Conservation (phyloP, 1,140 invertebrate species). For the Scylla paramamosain region DNA sequence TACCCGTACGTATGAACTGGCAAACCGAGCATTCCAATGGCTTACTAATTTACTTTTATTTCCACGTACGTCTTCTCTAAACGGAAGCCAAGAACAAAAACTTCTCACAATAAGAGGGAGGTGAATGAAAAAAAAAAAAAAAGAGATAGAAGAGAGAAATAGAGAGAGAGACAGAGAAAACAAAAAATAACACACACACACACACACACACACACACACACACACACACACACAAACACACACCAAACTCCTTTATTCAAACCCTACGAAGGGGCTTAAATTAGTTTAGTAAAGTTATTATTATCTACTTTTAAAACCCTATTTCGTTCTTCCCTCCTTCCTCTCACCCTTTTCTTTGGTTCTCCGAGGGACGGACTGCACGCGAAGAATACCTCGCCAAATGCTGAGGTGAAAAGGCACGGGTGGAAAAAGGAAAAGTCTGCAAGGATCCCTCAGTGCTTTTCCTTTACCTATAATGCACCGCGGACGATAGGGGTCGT, state of each 20-base stretch:
- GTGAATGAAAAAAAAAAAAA: neutral
- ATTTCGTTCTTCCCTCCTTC: neutral
- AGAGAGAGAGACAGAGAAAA: too few relatives aligned
- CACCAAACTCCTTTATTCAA: neutral
- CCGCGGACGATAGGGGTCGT: constrained; percentile 31
- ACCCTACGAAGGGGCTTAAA: neutral
- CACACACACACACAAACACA: neutral
- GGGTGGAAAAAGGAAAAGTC: neutral
- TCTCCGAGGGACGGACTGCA: neutral
- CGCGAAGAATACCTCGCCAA: neutral
- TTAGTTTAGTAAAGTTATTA: neutral
- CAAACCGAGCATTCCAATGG: neutral
- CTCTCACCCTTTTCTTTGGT: neutral
- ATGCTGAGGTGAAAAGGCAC: neutral
- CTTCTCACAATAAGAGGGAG: neutral
- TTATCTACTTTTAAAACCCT: neutral
- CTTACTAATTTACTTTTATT: constrained; percentile 24
- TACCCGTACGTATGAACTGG: neutral
- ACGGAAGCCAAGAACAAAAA: neutral
- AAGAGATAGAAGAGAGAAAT: too few relatives aligned
- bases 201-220: neutral
- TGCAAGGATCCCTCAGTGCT: constrained; percentile 10
- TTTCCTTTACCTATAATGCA: constrained; percentile 46
- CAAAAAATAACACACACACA: neutral
- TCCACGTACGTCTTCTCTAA: neutral